Conservation (phyloP, 2,888 invertebrate species). For the Torymus texanus region DNA sequence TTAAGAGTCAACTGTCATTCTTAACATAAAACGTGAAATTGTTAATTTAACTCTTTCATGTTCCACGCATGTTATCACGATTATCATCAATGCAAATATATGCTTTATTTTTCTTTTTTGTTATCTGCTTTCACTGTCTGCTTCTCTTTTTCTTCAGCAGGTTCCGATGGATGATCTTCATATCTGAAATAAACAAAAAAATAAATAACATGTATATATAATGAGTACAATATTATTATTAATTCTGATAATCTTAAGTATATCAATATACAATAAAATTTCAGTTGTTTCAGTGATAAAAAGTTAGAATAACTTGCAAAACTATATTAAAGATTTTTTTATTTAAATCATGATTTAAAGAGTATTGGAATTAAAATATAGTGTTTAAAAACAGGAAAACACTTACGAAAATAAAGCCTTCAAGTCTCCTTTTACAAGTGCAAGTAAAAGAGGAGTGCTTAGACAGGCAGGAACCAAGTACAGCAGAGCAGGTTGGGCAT, state of each 20-base stretch:
- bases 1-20: conserved; percentile 29
- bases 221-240: too few species aligned
- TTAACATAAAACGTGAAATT: conserved; percentile 34
- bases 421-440: conserved; percentile 92
- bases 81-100: conserved; percentile 41
- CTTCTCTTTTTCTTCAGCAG: conserved; percentile 65
- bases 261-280: conserved; percentile 12
- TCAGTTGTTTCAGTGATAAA: too few species aligned
- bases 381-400: conserved; percentile 21
- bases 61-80: conserved; percentile 50
- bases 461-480: conserved; percentile 98
- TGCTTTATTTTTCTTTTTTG: conserved; percentile 68
- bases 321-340: too few species aligned
- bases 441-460: conserved; percentile 91
- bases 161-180: conserved; percentile 81
- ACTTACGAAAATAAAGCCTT: conserved; percentile 92
- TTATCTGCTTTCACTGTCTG: conserved; percentile 62
- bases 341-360: too few species aligned
- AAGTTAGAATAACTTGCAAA: too few species aligned
- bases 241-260: neutral
- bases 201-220: too few species aligned
- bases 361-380: too few species aligned
- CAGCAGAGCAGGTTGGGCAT: conserved; percentile 97
- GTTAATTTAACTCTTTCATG: conserved; percentile 25
- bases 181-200: conserved; percentile 76